Evolutionary conservation across 2,797 vertebrate species (phyloP).

Genomic region (Characodon lateralis): DNA sequence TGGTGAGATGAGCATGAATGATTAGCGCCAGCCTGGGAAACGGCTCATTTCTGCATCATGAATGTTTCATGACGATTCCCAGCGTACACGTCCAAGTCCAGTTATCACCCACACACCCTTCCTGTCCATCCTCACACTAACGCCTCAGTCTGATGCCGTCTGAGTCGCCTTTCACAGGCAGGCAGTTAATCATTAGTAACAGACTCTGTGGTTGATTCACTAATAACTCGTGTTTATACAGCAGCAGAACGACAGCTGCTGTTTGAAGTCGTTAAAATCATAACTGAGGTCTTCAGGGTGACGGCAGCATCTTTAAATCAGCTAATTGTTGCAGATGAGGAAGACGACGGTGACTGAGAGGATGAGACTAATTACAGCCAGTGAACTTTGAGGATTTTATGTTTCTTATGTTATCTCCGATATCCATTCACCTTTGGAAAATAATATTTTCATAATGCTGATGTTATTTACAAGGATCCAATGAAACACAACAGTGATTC

Average conservation of each 20-base stretch:
- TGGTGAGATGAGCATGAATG: slow-evolving; percentile 52
- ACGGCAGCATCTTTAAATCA: not conserved
- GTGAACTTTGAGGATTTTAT: slow-evolving; percentile 5
- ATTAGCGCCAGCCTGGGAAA: slow-evolving; percentile 40
- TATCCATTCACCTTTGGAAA: not conserved
- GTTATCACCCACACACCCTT: slow-evolving; percentile 50
- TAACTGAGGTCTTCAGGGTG: slow-evolving; percentile 4
- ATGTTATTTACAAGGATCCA: too few relatives aligned
- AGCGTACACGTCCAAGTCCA: slow-evolving; percentile 57
- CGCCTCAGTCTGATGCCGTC: slow-evolving; percentile 13
- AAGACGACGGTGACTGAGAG: not conserved
- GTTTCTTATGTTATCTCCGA: not conserved
- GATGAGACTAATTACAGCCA: slow-evolving; percentile 19
- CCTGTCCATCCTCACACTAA: slow-evolving; percentile 9
- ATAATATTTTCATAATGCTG: not conserved
- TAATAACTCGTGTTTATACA: too few relatives aligned
- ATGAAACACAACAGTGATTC: not conserved
- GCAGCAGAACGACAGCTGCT: not conserved
- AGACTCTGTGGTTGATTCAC: not conserved
- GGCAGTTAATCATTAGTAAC: slow-evolving; percentile 3
- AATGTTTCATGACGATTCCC: slow-evolving; percentile 69
- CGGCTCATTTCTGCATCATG: slow-evolving; percentile 60
- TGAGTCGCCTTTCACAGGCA: not conserved
- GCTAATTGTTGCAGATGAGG: slow-evolving; percentile 14
- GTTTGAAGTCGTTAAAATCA: not conserved